phyloP scores from a whole-genome alignment of 2,113 vertebrate genomes.

The Paracyprichromis sp. region DNA sequence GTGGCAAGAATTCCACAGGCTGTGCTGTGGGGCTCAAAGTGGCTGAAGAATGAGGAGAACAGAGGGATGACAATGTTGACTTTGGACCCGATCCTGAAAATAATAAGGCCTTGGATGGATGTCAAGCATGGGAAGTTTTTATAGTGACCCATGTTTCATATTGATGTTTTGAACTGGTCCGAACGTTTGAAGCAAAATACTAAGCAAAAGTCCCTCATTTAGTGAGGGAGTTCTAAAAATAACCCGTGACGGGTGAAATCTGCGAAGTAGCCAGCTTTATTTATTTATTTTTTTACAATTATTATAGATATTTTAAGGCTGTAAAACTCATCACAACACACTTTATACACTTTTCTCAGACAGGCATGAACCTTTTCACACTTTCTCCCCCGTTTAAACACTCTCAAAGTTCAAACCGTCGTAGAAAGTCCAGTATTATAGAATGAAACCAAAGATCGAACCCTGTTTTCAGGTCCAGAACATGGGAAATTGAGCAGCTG shows the following conservation, averaged over 20 bases:
- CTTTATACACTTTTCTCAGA: not conserved
- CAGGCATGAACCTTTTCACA: not conserved
- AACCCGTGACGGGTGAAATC: accelerated
- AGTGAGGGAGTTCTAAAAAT: not conserved
- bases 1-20: not conserved
- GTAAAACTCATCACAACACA: not conserved
- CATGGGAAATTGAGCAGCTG: not conserved
- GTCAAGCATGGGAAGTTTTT: not conserved
- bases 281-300: not conserved
- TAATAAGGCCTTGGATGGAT: not conserved
- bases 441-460: accelerated
- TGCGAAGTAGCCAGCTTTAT: accelerated
- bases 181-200: not conserved
- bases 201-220: not conserved
- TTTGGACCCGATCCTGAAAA: not conserved
- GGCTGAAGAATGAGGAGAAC: not conserved
- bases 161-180: not conserved
- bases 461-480: not conserved
- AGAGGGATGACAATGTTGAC: not conserved
- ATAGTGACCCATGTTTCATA: not conserved
- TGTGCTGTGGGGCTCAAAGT: not conserved
- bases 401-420: accelerated
- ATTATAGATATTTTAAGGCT: not conserved
- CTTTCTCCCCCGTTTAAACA: not conserved
- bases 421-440: not conserved